Evolutionary conservation across 2,113 vertebrate genomes (phyloP).

Genomic region (Tonatia bakeri): DNA sequence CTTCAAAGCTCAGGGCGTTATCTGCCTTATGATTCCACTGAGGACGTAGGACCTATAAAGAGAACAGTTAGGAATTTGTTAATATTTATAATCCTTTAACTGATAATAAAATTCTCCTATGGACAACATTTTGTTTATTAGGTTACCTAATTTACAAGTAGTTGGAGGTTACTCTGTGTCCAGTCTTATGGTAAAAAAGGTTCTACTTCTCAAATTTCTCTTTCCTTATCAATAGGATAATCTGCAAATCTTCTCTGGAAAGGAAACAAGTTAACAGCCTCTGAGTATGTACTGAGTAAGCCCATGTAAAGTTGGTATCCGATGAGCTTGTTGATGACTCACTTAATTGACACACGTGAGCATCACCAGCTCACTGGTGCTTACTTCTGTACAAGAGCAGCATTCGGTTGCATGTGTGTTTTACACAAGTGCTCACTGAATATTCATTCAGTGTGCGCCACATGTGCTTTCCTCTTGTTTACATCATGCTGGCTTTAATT

Average conservation of each 20-base stretch:
- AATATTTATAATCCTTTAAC: neutral
- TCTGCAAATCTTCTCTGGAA: neutral
- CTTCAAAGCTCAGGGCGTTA: neutral
- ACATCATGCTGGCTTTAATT: neutral
- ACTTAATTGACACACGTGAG: neutral
- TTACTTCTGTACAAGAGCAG: neutral
- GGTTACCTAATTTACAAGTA: neutral
- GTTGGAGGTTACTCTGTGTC: neutral
- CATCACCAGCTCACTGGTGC: neutral
- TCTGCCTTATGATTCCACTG: neutral
- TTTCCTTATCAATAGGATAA: neutral
- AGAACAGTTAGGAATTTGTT: neutral
- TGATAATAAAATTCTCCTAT: neutral
- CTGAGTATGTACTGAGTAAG: neutral
- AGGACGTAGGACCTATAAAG: neutral
- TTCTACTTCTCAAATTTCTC: neutral
- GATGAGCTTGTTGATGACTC: neutral
- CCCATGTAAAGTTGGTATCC: neutral
- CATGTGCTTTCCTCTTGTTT: neutral
- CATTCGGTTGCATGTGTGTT: neutral
- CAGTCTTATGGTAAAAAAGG: neutral
- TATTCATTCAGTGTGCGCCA: neutral
- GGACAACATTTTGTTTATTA: neutral
- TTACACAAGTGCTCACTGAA: neutral
- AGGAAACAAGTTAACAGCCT: neutral